A percentile compares a stretch with the other conserved stretches of the same genome.
phyloP scores from a whole-genome alignment of 2,797 vertebrate genomes.

The Psittacula derbiana region DNA sequence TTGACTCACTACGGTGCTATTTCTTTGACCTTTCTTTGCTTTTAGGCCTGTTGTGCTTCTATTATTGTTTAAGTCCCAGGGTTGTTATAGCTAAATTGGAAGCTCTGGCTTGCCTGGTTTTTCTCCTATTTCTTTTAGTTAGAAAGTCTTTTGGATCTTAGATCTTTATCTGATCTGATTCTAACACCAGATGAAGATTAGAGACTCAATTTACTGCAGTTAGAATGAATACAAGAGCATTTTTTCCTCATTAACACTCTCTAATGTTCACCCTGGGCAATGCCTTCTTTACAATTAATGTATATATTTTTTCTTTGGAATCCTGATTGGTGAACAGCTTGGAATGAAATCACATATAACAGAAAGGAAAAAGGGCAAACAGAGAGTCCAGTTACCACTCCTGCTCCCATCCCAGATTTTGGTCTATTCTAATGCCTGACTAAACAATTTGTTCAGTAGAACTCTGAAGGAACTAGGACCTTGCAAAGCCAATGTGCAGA shows the following conservation, averaged over 20 bases:
- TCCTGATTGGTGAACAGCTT: not conserved
- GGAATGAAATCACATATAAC: not conserved
- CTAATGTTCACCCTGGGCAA: not conserved
- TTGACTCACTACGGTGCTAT: not conserved
- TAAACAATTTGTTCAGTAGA: not conserved
- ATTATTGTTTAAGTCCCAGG: not conserved
- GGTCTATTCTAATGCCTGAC: not conserved
- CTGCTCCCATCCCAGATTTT: not conserved
- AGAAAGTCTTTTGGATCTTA: not conserved
- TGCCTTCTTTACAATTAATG: not conserved
- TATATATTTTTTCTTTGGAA: not conserved
- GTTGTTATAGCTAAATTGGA: not conserved
- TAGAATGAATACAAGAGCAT: not conserved
- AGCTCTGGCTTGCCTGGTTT: not conserved
- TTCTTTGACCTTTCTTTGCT: not conserved
- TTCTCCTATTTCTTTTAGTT: not conserved
- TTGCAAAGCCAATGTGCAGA: not conserved
- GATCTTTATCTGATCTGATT: not conserved
- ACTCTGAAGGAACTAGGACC: not conserved
- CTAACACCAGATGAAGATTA: not conserved
- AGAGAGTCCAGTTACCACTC: not conserved
- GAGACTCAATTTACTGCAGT: not conserved
- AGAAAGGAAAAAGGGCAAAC: not conserved
- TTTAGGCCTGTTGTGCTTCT: not conserved
- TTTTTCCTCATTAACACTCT: not conserved